Evolutionary conservation across 2,797 vertebrate species (phyloP).

Genomic region (Phoxinus dragarum): DNA sequence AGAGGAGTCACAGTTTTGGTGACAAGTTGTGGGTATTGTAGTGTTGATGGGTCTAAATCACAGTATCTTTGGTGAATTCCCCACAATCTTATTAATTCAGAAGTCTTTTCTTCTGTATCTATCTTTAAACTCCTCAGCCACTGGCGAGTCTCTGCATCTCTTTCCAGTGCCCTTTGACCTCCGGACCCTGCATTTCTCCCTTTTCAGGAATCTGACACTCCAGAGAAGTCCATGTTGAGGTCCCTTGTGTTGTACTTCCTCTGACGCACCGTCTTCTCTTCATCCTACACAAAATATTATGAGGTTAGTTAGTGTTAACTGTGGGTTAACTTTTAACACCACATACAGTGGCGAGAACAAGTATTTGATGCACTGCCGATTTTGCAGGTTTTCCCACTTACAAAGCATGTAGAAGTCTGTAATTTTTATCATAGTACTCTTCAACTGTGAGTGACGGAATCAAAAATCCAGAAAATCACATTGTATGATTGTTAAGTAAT

Average conservation of each 20-base stretch:
- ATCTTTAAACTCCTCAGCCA: neutral
- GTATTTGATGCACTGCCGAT: too few relatives aligned
- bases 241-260: slow-evolving; percentile 75
- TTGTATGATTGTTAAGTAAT: too few relatives aligned
- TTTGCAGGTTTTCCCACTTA: too few relatives aligned
- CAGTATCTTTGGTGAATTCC: slow-evolving; percentile 35
- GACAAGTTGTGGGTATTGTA: slow-evolving; percentile 6
- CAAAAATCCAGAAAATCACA: too few relatives aligned
- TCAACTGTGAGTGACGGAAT: too few relatives aligned
- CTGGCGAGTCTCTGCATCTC: neutral
- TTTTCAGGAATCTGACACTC: slow-evolving; percentile 80
- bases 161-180: slow-evolving; percentile 30
- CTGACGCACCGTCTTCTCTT: slow-evolving; percentile 78
- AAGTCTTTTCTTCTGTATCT: slow-evolving; percentile 12
- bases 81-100: neutral
- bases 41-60: slow-evolving; percentile 1
- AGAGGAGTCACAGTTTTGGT: slow-evolving; percentile 3
- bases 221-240: slow-evolving; percentile 73
- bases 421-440: too few relatives aligned
- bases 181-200: slow-evolving; percentile 29
- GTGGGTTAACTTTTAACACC: neutral
- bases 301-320: neutral
- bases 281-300: slow-evolving; percentile 70
- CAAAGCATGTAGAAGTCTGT: too few relatives aligned
- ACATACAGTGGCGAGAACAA: too few relatives aligned